These are phyloP conservation scores for Dryas iulia DNA, from an alignment of 1,140 invertebrate genomes.

Conservation along the genomic window DNA sequence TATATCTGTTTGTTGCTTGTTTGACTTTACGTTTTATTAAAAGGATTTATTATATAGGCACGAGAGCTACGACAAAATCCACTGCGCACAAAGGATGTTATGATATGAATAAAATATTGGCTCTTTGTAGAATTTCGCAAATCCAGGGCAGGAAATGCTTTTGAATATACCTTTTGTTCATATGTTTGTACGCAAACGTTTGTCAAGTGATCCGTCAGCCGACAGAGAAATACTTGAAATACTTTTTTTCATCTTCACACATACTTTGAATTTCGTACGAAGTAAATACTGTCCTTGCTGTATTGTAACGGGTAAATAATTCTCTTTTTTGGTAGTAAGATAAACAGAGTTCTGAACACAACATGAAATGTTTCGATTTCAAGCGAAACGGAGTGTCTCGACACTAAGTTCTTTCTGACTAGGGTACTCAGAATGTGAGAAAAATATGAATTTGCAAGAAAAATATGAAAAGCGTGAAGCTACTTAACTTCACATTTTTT, in stretches of 20 bases:
- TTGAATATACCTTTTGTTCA: not conserved
- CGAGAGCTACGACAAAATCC: not conserved
- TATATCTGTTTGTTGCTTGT: not conserved
- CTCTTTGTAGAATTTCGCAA: not conserved
- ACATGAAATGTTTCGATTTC: too few species aligned
- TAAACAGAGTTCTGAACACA: too few species aligned
- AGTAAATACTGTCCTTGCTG: too few species aligned
- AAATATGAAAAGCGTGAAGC: too few species aligned
- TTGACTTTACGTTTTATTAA: not conserved
- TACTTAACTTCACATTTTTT: too few species aligned
- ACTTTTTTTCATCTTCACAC: not conserved
- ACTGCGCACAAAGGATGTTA: not conserved
- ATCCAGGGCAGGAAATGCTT: not conserved
- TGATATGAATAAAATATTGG: not conserved
- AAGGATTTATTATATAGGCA: not conserved
- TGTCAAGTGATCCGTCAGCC: not conserved
- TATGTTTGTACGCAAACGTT: not conserved
- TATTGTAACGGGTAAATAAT: too few species aligned
- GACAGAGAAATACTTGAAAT: not conserved
- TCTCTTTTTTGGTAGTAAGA: too few species aligned
- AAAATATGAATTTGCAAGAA: too few species aligned
- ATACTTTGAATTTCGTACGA: not conserved
- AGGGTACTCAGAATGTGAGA: too few species aligned
- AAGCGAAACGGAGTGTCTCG: too few species aligned
- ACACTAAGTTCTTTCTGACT: too few species aligned